Conservation (phyloP, 2,888 invertebrate species). For the Branchipolynoe longqiensis region DNA sequence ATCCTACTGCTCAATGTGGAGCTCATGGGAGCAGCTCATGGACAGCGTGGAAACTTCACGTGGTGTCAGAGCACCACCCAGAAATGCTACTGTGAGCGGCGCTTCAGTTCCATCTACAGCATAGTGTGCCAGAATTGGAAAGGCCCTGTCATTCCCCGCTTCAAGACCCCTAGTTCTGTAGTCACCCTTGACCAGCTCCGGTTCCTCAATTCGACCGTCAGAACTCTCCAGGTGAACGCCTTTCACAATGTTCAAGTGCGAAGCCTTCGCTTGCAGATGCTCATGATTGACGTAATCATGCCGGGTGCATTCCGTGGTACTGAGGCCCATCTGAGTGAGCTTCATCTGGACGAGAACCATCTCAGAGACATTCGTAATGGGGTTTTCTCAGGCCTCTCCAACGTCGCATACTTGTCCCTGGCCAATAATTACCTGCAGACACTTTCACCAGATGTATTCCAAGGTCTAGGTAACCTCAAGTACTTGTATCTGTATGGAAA, state of each 20-base stretch:
- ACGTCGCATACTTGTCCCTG: slow-evolving; percentile 25
- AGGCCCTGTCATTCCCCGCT: slow-evolving; percentile 21
- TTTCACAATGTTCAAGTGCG: slow-evolving; percentile 19
- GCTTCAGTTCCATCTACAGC: slow-evolving; percentile 6
- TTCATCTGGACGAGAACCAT: slow-evolving; percentile 55
- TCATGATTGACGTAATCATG: not conserved
- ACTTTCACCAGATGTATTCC: slow-evolving; percentile 22
- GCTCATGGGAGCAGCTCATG: slow-evolving; percentile 7
- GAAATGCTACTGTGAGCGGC: slow-evolving; percentile 24
- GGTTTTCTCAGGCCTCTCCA: slow-evolving; percentile 23
- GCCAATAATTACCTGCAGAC: slow-evolving; percentile 35
- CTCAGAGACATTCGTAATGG: slow-evolving; percentile 4
- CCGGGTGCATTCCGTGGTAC: slow-evolving; percentile 31
- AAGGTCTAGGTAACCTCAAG: slow-evolving; percentile 27
- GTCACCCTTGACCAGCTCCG: slow-evolving; percentile 23
- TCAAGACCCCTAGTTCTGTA: not conserved
- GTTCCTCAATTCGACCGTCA: slow-evolving; percentile 48
- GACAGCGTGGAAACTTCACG: slow-evolving; percentile 16
- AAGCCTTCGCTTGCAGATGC: slow-evolving; percentile 35
- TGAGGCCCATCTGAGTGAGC: slow-evolving; percentile 5
- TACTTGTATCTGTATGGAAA: slow-evolving; percentile 53
- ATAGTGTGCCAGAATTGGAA: slow-evolving; percentile 31
- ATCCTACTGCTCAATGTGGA: too few species aligned
- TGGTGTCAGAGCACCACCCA: slow-evolving; percentile 37
- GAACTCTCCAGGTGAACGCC: slow-evolving; percentile 37